Conservation (phyloP, 2,797 vertebrate genomes). For the Pseudomugil tenellus region DNA sequence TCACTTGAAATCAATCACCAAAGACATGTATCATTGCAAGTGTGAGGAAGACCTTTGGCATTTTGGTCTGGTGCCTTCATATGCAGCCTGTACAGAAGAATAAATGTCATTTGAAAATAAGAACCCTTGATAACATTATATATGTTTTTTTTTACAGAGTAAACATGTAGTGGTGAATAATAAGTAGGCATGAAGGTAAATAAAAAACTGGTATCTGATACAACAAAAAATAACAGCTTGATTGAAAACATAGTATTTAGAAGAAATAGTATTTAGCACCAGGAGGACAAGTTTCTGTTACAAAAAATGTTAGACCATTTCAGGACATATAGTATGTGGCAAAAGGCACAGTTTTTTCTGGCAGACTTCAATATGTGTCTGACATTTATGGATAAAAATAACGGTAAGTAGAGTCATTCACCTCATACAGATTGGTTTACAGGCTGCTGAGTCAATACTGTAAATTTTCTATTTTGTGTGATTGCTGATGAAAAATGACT, state of each 20-base stretch:
- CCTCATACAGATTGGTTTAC: conserved; percentile 18
- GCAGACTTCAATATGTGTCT: neutral
- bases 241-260: neutral
- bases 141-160: neutral
- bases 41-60: neutral
- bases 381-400: neutral
- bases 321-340: conserved; percentile 1
- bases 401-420: neutral
- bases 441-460: conserved; percentile 4
- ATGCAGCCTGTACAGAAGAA: neutral
- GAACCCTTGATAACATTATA: neutral
- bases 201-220: neutral
- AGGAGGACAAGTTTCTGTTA: neutral
- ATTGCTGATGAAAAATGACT: conserved; percentile 13
- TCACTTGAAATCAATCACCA: too few relatives aligned
- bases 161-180: neutral
- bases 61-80: neutral
- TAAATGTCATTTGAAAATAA: neutral
- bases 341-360: neutral
- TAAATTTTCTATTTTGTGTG: conserved; percentile 25
- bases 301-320: neutral
- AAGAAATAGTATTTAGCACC: neutral
- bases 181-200: too few relatives aligned
- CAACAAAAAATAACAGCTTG: neutral
- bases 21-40: neutral